phyloP scores from a whole-genome alignment of 2,797 vertebrate genomes.

The Loris lydekkerianus region DNA sequence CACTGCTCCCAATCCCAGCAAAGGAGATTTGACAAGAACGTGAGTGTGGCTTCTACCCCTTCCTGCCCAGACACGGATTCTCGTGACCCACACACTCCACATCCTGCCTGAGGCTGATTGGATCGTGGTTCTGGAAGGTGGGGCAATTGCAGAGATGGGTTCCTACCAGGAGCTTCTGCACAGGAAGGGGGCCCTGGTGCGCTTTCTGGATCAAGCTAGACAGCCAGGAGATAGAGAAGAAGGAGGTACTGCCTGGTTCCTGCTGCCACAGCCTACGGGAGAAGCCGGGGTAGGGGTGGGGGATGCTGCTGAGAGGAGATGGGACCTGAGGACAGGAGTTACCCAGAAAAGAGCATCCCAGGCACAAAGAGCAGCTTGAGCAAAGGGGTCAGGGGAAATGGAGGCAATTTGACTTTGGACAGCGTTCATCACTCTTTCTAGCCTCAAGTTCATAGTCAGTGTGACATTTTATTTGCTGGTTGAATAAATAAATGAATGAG shows the following conservation, averaged over 20 bases:
- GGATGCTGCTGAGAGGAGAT: not conserved
- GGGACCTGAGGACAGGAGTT: not conserved
- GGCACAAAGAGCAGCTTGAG: not conserved
- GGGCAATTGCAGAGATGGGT: conserved; percentile 94
- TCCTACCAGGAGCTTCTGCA: conserved; percentile 95
- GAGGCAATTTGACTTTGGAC: too few relatives aligned
- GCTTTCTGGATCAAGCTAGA: conserved; percentile 92
- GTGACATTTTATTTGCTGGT: not conserved
- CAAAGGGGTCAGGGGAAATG: not conserved
- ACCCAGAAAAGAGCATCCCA: not conserved
- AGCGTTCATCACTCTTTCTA: not conserved
- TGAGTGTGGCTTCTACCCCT: not conserved
- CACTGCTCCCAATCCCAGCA: not conserved
- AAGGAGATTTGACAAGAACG: not conserved
- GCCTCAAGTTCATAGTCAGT: not conserved
- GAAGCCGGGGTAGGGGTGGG: too few relatives aligned
- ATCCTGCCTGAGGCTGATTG: conserved; percentile 95
- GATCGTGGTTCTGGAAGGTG: conserved; percentile 94
- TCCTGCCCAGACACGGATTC: conserved; percentile 93
- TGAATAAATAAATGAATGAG: not conserved
- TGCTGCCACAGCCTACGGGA: too few relatives aligned
- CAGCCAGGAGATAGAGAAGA: conserved; percentile 89
- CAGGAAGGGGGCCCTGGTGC: conserved; percentile 93
- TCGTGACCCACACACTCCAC: conserved; percentile 95
- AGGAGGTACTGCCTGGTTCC: conserved; percentile 87